Evolutionary conservation across 2,113 vertebrate species (phyloP), one percentile per base, ranked within the genome.

Genomic region (Vidua chalybeata): DNA sequence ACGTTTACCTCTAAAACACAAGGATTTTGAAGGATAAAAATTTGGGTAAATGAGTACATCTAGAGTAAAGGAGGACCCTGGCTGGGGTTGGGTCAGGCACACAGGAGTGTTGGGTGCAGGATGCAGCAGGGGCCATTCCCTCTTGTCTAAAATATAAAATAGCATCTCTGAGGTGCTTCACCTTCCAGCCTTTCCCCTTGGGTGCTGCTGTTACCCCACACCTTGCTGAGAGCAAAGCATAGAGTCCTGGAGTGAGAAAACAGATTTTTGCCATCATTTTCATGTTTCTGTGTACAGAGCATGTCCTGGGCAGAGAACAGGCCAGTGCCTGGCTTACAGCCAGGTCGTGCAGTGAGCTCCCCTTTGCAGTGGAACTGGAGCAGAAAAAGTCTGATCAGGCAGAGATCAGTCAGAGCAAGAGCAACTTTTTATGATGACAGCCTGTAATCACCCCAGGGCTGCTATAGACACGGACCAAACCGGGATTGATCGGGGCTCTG

Each of bases 281-380:
- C 26, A 1, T 9, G 1, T 75, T 82, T 82, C 22, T 83, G 13
- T 11, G 52, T 49, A 11, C 23, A 72, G 62, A 51, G 49, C 31
- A 19, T 2, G 1, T 49, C 56, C 68, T 23, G 62, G 69, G 62
- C 56, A 48, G 55, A 0, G 0, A 84, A 6, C 4, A 1, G 51
- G 63, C 24, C 71, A 54, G 64, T 10, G 43, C 51, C 72, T 7
- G 6, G 56, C 61, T 72, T 21, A 2, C 3, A 41, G 55, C 61
- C 15, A 1, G 23, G 51, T 1, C 10, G 1, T n/a, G 41, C 13
- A 3, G 14, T 9, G 78, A 15, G 55, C 59, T 80, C 76, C 68
- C 26, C 48, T 84, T 12, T 46, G 56, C 58, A 46, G 37, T 33
- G 72, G 39, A 83, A 63, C 55, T 72, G 43, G 58, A 72, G 77